Base-by-base conservation (phyloP, 2,888 invertebrate genomes). In the Cantharis rufa region DNA sequence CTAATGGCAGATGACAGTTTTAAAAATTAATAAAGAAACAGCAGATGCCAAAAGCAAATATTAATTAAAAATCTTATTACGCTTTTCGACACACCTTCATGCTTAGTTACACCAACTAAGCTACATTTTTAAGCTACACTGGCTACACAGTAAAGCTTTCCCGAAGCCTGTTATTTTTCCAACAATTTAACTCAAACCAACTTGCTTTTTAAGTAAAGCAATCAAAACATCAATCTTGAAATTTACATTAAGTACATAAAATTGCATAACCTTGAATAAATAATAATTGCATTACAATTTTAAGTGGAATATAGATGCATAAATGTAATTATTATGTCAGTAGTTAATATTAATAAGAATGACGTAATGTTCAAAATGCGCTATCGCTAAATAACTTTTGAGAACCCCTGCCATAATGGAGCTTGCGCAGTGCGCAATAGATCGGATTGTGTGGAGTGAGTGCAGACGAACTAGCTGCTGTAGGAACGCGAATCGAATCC, bases 401-500 rank as follows among this genome's bases (percentile, higher is more conserved):
- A 27, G 75, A 21, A 68, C 28, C 24, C 10, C 71, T 69, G 69
- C 11, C 9, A 7, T 70, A 32, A 13, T n/a, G n/a, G 13, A 63
- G 70, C 48, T 70, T 32, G 81, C 83, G 83, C 82, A 80, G 32
- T 63, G 18, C 70, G 68, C 70, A 70, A 77, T 79, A 77, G 78
- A 76, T 79, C 79, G 81, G 75, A 79, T 76, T 80, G 76, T 48
- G 48, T 76, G 69, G 77, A 78, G 75, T 80, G 77, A 80, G 82
- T 81, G 83, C 83, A 83, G 83, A 80, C 79, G 83, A 83, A 80
- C 84, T 83, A 83, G 83, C 83, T 83, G 84, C 80, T 82, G 84
- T 82, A 82, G 86, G 85, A 84, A 85, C 85, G 85, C 84, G 85
- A 83, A 82, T 82, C 81, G 83, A 84, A 84, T 83, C 80, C 80